Base-by-base conservation (phyloP, 2,888 invertebrate species). In the Melieria omissa region DNA sequence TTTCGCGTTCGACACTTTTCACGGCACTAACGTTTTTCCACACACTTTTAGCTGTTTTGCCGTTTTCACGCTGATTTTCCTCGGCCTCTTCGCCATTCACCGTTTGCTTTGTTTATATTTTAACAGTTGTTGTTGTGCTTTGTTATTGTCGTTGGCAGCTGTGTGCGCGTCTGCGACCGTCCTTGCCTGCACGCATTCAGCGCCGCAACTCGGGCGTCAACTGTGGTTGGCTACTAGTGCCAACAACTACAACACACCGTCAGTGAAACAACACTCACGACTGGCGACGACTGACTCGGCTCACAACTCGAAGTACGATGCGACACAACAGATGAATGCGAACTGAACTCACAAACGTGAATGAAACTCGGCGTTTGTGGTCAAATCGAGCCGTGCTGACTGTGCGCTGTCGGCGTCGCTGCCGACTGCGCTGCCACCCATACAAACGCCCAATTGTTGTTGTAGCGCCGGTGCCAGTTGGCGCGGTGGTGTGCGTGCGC, bases 271-370 rank as follows among this genome's bases (percentile, higher is more conserved):
- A 66, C 58, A 67, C 67, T 67, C 67, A 60, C 67, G 67, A 60
- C 60, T 29, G 60, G 44, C 52, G 29, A 52, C 52, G 6, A 60
- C 47, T 29, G 47, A 4, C 29, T 16, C 16, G 44, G 44, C 60
- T 60, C 60, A 46, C 62, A 63, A 63, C 46, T 61, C 14, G 16
- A 62, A 52, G 55, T 61, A 80, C 82, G 80, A 76, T 76, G 81
- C 69, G 81, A 83, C 80, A 80, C 83, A 83, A 83, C 81, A 81
- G 84, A 83, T 81, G 79, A 83, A 83, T 83, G 81, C 81, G 76
- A 74, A 78, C 78, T 78, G 82, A 83, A 80, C 78, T 80, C 82
- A 80, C 75, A 79, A 78, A 78, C 79, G 78, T 84, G 84, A 83
- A 84, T 84, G 83, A 84, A 84, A 84, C 82, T 82, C 81, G 78